Evolutionary conservation across 2,888 invertebrate genomes (phyloP).

Genomic region (Rhagium mordax): DNA sequence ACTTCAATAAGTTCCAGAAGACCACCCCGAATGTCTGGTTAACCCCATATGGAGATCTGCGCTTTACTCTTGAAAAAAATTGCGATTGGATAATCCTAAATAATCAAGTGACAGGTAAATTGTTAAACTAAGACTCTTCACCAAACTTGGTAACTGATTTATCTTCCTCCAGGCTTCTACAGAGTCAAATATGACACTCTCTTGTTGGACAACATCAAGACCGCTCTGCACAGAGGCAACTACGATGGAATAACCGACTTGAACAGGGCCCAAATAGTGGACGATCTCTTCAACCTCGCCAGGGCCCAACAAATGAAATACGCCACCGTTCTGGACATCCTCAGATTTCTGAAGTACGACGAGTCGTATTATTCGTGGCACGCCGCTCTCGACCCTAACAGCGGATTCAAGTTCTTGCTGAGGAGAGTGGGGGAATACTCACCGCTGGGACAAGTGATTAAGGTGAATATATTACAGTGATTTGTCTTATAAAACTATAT

Average conservation of each 20-base stretch:
- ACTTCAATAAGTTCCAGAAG: slow-evolving; percentile 62
- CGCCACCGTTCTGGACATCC: slow-evolving; percentile 74
- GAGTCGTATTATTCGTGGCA: slow-evolving; percentile 83
- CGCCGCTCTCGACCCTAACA: slow-evolving; percentile 74
- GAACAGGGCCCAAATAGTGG: slow-evolving; percentile 84
- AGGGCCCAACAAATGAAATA: slow-evolving; percentile 72
- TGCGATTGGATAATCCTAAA: slow-evolving; percentile 50
- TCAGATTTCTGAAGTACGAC: slow-evolving; percentile 79
- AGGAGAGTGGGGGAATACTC: slow-evolving; percentile 44
- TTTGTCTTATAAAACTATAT: not conserved
- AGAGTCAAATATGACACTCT: slow-evolving; percentile 77
- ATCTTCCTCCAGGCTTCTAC: slow-evolving; percentile 79
- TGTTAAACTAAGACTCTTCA: too few species aligned
- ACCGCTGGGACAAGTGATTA: slow-evolving; percentile 37
- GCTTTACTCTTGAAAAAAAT: slow-evolving; percentile 18
- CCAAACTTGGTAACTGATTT: too few species aligned
- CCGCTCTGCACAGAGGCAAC: slow-evolving; percentile 69
- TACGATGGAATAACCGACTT: slow-evolving; percentile 72
- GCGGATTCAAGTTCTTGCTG: slow-evolving; percentile 48
- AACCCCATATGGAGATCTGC: slow-evolving; percentile 35
- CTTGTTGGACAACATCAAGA: slow-evolving; percentile 77
- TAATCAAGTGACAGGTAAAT: slow-evolving; percentile 43
- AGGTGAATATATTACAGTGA: slow-evolving; percentile 37
- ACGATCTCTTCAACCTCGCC: slow-evolving; percentile 81
- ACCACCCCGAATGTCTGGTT: slow-evolving; percentile 65